A percentile compares a stretch with the other conserved stretches of the same genome.
Evolutionary conservation across 2,113 vertebrate species (phyloP).

Genomic region (Nibea albiflora): DNA sequence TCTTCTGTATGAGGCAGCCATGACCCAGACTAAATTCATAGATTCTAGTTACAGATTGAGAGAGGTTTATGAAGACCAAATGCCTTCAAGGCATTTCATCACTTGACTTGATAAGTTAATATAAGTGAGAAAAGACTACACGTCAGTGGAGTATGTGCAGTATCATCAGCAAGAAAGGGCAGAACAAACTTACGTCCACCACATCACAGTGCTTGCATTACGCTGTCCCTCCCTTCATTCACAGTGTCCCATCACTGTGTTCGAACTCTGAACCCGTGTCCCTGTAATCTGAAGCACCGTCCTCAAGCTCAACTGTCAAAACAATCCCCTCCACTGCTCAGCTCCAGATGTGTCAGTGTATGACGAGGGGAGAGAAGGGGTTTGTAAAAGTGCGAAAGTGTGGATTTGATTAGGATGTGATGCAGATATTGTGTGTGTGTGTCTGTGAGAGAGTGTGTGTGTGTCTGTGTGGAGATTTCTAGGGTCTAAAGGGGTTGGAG

Average conservation of each 20-base stretch:
- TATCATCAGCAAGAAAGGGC: not conserved
- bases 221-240: conserved; percentile 19
- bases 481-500: conserved; percentile 70
- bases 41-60: conserved; percentile 8
- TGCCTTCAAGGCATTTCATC: not conserved
- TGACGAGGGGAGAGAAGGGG: conserved; percentile 19
- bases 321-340: conserved; percentile 56
- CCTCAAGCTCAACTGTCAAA: conserved; percentile 76
- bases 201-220: conserved; percentile 15
- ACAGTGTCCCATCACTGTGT: conserved; percentile 7
- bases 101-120: conserved; percentile 17
- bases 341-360: conserved; percentile 71
- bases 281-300: conserved; percentile 54
- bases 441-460: not conserved
- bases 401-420: conserved; percentile 66
- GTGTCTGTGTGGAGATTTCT: not conserved
- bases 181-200: not conserved
- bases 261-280: conserved; percentile 51
- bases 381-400: conserved; percentile 26
- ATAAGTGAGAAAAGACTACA: conserved; percentile 1
- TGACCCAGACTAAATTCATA: not conserved
- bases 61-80: conserved; percentile 30
- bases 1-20: not conserved
- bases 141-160: not conserved
- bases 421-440: conserved; percentile 18